Evolutionary conservation across 2,797 vertebrate genomes (phyloP), one percentile per base, ranked within the genome.

Genomic region (Clarias laeviceps): DNA sequence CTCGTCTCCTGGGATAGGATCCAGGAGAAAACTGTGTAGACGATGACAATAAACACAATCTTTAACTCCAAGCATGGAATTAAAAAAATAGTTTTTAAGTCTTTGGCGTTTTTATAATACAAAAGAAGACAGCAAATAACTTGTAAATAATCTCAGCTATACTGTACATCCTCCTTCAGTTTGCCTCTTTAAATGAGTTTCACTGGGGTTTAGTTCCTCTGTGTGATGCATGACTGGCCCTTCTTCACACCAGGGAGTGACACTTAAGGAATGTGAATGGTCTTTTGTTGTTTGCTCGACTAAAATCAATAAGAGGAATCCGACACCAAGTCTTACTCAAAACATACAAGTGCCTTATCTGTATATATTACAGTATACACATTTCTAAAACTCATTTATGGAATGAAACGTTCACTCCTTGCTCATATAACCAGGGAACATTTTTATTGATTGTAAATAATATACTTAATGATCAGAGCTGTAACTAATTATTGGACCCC

Each of bases 131-230:
- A 61, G n/a, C 34, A 61, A 87, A 54, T 32, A 80, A 89, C 88
- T 82, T 50, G 40, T 50, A 50, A 54, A 54, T 54, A 54, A 14
- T 37, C 86, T 85, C 87, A 86, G 86, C 80, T 32, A 85, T 37
- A 59, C 80, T 32, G 84, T 37, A 59, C 20, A 76, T 32, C 27
- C 80, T 89, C 83, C 59, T 32, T 68, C 86, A 68, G 72, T 81
- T 85, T 86, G 87, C 87, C 89, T 86, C 78, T 86, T 82, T 59
- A 88, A 82, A 87, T 90, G 57, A 90, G 84, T 78, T 82, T 45
- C 56, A 84, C 86, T 85, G 77, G 78, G 79, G 84, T 86, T 91
- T 81, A 72, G 50, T 76, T 72, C 82, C 78, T 90, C 87, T 79
- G 89, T 88, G 15, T 88, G 83, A 59, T 86, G 87, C 86, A 64